Evolutionary conservation across 1,140 invertebrate genomes (phyloP), one percentile per base, ranked within the genome.

Genomic region (Ylistrum balloti): DNA sequence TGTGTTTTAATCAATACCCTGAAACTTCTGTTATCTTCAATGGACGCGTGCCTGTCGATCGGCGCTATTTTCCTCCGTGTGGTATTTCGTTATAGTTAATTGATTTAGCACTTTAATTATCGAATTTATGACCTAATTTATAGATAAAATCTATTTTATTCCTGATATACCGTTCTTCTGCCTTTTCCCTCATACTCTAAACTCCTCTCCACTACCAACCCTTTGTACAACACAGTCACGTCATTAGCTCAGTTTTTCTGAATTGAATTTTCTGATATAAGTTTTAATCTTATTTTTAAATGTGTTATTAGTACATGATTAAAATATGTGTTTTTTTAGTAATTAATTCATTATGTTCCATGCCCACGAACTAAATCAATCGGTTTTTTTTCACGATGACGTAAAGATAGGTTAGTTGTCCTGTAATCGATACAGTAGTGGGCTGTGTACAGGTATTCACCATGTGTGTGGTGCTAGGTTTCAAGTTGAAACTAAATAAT

Each of bases 401-500:
- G 56, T 7, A 28, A 22, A n/a, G 56, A 28, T 74, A 28, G 9
- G n/a, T 74, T 74, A 1, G 13, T 11, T 74, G 22, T n/a, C 5
- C n/a, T n/a, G 56, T 74, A 74, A 74, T 74, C 56, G 56, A 74
- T 74, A 0, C n/a, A 11, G 1, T 11, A 28, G 1, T 1, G 9
- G 10, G n/a, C 28, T 28, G 56, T 74, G 56, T 28, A 5, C 56
- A 74, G 56, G 56, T 74, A 74, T 74, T 74, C 56, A 28, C 15
- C 56, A 28, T 74, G 56, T 74, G 56, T 74, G 56, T 28, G 56
- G 56, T 74, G 56, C n/a, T 74, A 28, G 56, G 56, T 74, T 74
- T 74, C 56, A 74, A 74, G 56, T 74, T n/a, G n/a, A n/a, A 11
- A 74, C 28, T 74, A 74, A 74, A 74, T 74, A 74, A 74, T 74